Percentiles rank a stretch among this genome's conserved stretches.
Evolutionary conservation across 1,140 invertebrate genomes (phyloP).

Genomic region (Holcopasites calliopsidis): DNA sequence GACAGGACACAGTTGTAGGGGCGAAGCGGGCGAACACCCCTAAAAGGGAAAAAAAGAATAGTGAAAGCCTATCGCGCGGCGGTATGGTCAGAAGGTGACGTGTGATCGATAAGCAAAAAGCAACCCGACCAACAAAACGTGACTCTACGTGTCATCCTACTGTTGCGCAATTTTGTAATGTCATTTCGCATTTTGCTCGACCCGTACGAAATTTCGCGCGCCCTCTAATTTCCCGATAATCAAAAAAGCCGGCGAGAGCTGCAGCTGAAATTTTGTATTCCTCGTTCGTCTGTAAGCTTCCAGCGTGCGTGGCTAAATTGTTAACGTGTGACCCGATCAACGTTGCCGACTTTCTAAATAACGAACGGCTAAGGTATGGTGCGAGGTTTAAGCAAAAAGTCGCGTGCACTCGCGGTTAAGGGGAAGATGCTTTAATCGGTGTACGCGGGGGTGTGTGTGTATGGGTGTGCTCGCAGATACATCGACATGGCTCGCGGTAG

Average conservation of each 20-base stretch:
- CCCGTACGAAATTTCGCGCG: constrained; percentile 2
- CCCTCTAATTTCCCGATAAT: constrained; percentile 22
- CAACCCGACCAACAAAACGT: constrained; percentile 22
- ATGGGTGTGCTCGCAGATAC: constrained; percentile 18
- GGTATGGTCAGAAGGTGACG: constrained; percentile 5
- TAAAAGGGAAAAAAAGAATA: constrained; percentile 48
- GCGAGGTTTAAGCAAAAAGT: background rate
- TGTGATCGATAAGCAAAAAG: constrained; percentile 7
- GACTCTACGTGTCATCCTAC: too few species aligned
- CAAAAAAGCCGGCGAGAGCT: background rate
- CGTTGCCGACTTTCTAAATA: too few species aligned
- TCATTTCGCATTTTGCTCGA: background rate
- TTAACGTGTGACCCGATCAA: too few species aligned
- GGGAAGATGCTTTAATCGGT: background rate
- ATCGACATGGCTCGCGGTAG: constrained; percentile 35
- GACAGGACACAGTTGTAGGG: constrained; percentile 59
- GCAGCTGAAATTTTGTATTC: too few species aligned
- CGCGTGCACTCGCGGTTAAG: background rate
- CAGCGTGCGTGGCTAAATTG: too few species aligned
- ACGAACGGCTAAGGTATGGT: too few species aligned
- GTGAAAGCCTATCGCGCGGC: constrained; percentile 16
- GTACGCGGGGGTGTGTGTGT: background rate
- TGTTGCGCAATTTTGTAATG: constrained; percentile 20
- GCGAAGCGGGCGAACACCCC: constrained; percentile 21
- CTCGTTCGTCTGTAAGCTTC: too few species aligned